Evolutionary conservation across 2,797 vertebrate species (phyloP), one percentile per base, ranked within the genome.

Genomic region (Remorina albescens): DNA sequence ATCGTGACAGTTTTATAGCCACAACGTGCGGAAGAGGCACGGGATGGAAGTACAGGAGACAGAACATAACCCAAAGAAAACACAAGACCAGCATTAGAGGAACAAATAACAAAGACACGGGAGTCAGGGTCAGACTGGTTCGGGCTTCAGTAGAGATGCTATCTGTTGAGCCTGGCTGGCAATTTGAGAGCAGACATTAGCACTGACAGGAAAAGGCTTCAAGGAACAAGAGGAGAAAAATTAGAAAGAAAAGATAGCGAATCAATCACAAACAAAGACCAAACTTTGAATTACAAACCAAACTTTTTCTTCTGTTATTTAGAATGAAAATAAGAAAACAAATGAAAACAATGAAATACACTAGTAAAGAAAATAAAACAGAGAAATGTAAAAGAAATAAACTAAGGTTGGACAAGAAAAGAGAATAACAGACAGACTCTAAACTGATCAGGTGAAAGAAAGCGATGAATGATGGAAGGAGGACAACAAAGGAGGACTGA

Each of bases 1-100:
- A 61, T 76, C 85, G 46, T 92, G 91, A 92, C 91, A 92, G 88
- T 86, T 92, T 92, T 91, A 92, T 90, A 76, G 91, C n/a, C 74
- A 66, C 78, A 78, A 78, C 83, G 80, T 86, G 85, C 79, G 78
- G 84, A 86, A 68, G 77, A 83, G 58, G 81, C 71, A 81, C 81
- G 82, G 83, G 80, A 86, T 69, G 78, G 86, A 78, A 74, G 73
- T 86, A 89, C 86, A 86, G 76, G 64, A 88, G 83, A 77, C 78
- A 65, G 78, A 86, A 86, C 78, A 83, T 54, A 76, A 82, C 19
- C 77, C 74, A 85, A 87, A 84, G 86, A 84, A 83, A 88, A 88
- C 79, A 89, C 44, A 46, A 42, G 60, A 36, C 0, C 26, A 12
- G 78, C 86, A 88, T 88, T 86, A 91, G 71, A 66, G 64, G 60